Base-by-base conservation (phyloP, 2,888 invertebrate genomes). In the Hypena proboscidalis region DNA sequence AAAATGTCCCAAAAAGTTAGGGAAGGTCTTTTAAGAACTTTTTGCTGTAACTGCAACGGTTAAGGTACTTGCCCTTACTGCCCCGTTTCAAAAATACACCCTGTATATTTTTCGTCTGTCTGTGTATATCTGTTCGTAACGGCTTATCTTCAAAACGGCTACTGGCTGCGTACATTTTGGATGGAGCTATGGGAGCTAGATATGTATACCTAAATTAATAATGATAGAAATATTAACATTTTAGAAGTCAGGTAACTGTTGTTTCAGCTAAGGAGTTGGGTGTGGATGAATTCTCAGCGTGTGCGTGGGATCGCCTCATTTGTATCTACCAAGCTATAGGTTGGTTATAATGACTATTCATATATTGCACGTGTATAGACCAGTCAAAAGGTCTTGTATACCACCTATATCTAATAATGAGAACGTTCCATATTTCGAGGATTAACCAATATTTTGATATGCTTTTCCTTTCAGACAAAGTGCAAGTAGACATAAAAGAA, bases 261-360 rank as follows among this genome's bases (percentile, higher is more conserved):
- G 9, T 68, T 68, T 15, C 60, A 86, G 85, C 64, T 4, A 9
- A 51, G 7, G 69, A 79, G 4, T 40, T 84, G 3, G 56, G 52
- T 1, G 70, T 77, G 0, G 68, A 70, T 9, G 72, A 73, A 0
- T 72, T 69, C 9, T 46, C 62, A 0, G 36, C 42, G 0, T 89
- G 89, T 29, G 67, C 74, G 0, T 89, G 86, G 85, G 79, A 80
- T 1, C 71, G 76, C 13, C 66, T 80, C 0, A 58, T 66, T 4
- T 89, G 89, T 42, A 59, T 84, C 8, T 66, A 79, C 32, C 58
- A 76, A 50, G 69, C 63, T 21, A 57, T 81, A 10, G 77, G 88
- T 86, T 47, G 53, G 70, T 56, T 13, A 17, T 10, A 6, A n/a
- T 4, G 3, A 0, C 9, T 25, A 3, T 25, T 14, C n/a, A n/a